These are phyloP conservation scores for Latrodectus hesperus DNA, from an alignment of 2,888 invertebrate species.

Conservation along the genomic window DNA sequence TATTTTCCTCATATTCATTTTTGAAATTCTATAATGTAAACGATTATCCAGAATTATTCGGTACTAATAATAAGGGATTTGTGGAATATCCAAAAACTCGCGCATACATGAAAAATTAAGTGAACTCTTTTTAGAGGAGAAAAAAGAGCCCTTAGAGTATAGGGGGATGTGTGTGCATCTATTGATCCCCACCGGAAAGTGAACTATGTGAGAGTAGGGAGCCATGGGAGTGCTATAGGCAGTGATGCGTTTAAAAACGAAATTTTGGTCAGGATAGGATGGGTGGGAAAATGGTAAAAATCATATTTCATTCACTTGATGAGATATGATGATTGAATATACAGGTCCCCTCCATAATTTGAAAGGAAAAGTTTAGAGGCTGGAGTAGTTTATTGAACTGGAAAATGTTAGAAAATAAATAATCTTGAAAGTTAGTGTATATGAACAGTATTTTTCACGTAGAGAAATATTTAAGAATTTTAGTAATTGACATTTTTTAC, in stretches of 20 bases:
- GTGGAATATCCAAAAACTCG: no score
- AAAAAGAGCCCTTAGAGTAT: background rate
- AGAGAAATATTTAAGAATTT: no score
- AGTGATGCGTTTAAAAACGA: conserved; percentile 41
- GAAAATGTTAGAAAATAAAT: no score
- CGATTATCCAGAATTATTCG: no score
- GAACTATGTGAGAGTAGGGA: background rate
- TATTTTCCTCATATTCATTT: no score
- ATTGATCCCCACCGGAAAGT: background rate
- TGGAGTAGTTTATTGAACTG: background rate
- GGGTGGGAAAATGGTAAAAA: conserved; percentile 29
- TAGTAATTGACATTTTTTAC: no score
- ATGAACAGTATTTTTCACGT: no score
- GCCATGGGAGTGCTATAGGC: conserved; percentile 6
- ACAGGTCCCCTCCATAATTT: background rate
- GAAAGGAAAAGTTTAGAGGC: background rate
- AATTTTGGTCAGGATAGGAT: conserved; percentile 7
- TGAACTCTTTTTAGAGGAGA: no score
- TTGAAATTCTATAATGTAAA: no score
- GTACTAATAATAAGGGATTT: no score
- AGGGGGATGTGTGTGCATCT: background rate
- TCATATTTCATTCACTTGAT: conserved; percentile 24
- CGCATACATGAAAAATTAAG: no score
- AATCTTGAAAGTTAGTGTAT: no score
- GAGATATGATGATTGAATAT: conserved; percentile 43